These are phyloP conservation scores for Noctua comes DNA, from an alignment of 2,888 invertebrate genomes.

Conservation along the genomic window DNA sequence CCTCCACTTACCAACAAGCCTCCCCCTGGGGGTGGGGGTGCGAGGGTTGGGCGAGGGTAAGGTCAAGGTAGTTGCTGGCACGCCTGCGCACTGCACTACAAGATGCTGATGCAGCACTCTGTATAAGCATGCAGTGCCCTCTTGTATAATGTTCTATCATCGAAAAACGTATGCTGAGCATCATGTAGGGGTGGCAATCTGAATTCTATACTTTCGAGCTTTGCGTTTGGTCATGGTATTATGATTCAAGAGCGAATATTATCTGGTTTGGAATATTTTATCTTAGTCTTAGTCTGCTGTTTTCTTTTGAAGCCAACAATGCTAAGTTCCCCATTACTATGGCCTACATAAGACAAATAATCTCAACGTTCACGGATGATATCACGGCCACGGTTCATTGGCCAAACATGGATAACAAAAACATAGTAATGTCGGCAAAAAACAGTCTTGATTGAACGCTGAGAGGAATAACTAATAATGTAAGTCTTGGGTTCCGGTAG, in stretches of 20 bases:
- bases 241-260: slow-evolving; percentile 6
- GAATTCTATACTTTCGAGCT: slow-evolving; percentile 13
- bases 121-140: slow-evolving; percentile 49
- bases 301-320: not conserved
- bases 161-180: slow-evolving; percentile 38
- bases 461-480: slow-evolving; percentile 37
- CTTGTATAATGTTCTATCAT: slow-evolving; percentile 52
- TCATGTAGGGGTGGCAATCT: slow-evolving; percentile 23
- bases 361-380: slow-evolving; percentile 59
- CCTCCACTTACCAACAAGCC: slow-evolving; percentile 52
- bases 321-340: slow-evolving; percentile 7
- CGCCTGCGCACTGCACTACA: slow-evolving; percentile 82
- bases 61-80: slow-evolving; percentile 82
- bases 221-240: slow-evolving; percentile 17
- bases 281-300: not conserved
- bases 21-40: slow-evolving; percentile 52
- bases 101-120: slow-evolving; percentile 70
- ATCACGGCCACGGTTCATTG: slow-evolving; percentile 69
- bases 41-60: slow-evolving; percentile 73
- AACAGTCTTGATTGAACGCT: slow-evolving; percentile 56
- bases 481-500: slow-evolving; percentile 44
- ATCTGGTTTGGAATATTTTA: not conserved
- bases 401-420: slow-evolving; percentile 65
- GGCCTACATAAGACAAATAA: slow-evolving; percentile 36
- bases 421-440: slow-evolving; percentile 58